A percentile compares a stretch with the other conserved stretches of the same genome.
Conservation (phyloP, 2,888 invertebrate genomes). For the Horisme vitalbata region DNA sequence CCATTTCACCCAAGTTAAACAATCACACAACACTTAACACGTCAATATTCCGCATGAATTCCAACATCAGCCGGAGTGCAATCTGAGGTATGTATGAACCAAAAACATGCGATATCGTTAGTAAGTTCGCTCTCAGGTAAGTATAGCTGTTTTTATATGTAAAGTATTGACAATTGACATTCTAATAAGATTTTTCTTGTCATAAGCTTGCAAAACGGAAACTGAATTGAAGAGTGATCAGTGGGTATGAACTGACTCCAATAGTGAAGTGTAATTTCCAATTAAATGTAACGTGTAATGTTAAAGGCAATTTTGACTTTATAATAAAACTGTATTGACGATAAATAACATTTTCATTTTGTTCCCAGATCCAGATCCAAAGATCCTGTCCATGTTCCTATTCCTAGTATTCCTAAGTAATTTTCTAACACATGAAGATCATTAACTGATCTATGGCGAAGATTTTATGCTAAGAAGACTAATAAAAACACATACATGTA, state of each 20-base stretch:
- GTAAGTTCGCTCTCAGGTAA: conserved; percentile 39
- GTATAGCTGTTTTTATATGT: conserved; percentile 39
- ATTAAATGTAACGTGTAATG: conserved; percentile 52
- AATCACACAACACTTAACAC: conserved; percentile 9
- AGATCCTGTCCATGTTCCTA: conserved; percentile 63
- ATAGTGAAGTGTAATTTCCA: conserved; percentile 58
- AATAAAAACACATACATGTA: conserved; percentile 7
- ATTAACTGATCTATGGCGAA: conserved; percentile 1
- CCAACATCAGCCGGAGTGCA: conserved; percentile 23
- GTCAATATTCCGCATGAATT: conserved; percentile 22
- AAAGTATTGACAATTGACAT: conserved; percentile 27
- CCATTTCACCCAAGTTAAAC: conserved; percentile 16
- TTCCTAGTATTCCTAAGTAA: conserved; percentile 41
- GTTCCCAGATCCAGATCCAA: conserved; percentile 76
- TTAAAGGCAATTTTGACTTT: conserved; percentile 37
- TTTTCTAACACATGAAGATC: conserved; percentile 15
- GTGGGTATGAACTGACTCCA: conserved; percentile 51
- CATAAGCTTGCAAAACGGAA: conserved; percentile 76
- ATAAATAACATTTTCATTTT: conserved; percentile 52
- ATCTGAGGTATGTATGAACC: conserved; percentile 41
- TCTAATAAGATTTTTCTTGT: conserved; percentile 63
- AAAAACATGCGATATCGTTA: conserved; percentile 11
- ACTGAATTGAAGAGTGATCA: conserved; percentile 66
- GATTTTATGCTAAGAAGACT: background rate
- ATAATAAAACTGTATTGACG: conserved; percentile 63